These are phyloP conservation scores for Eucidaris tribuloides DNA, from an alignment of 35 echinoderm and acorn worm genomes.

Conservation along the genomic window DNA sequence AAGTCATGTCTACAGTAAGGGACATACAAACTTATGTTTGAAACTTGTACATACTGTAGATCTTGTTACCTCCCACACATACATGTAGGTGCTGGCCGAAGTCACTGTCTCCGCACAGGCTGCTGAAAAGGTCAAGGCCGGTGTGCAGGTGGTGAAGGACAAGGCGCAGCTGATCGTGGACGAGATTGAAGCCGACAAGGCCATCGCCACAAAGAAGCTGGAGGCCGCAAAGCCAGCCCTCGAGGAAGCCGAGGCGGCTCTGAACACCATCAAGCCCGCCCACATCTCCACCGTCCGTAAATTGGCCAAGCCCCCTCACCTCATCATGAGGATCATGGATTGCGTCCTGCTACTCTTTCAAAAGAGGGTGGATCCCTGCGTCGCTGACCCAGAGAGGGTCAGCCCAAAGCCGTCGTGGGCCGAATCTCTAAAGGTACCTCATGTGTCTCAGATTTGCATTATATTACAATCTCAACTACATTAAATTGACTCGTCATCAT, in stretches of 20 bases:
- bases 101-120: slow-evolving; percentile 95
- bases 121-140: slow-evolving; percentile 89
- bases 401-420: slow-evolving; percentile 88
- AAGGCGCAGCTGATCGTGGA: slow-evolving; percentile 95
- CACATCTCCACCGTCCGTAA: slow-evolving; percentile 98
- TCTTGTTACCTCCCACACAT: not conserved
- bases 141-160: slow-evolving; percentile 94
- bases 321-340: slow-evolving; percentile 99
- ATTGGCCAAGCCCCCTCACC: slow-evolving; percentile 94
- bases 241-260: slow-evolving; percentile 83
- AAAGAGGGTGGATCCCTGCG: slow-evolving; percentile 46
- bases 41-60: too few relatives aligned
- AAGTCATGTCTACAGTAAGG: too few relatives aligned
- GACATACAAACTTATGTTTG: too few relatives aligned
- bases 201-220: slow-evolving; percentile 72
- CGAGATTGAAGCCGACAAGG: slow-evolving; percentile 92
- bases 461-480: too few relatives aligned
- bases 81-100: slow-evolving; percentile 80
- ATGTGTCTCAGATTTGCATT: too few relatives aligned
- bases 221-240: slow-evolving; percentile 95
- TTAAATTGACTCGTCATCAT: too few relatives aligned
- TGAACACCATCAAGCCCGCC: slow-evolving; percentile 94
- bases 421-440: slow-evolving; percentile 90
- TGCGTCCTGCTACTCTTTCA: slow-evolving; percentile 85
- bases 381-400: slow-evolving; percentile 78